Conservation (phyloP, 2,797 vertebrate genomes). For the Tapera naevia region DNA sequence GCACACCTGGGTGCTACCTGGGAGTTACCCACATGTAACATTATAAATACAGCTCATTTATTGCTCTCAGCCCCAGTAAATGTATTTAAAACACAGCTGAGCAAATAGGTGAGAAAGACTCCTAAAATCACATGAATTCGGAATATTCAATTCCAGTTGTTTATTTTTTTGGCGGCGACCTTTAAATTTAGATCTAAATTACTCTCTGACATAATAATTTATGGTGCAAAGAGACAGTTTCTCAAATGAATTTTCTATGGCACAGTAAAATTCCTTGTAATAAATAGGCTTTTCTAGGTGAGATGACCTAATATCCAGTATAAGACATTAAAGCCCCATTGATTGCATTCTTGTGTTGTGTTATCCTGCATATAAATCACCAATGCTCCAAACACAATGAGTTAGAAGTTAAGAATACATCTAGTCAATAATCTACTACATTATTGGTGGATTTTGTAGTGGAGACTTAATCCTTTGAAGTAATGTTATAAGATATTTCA, state of each 20-base stretch:
- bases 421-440: not conserved
- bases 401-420: not conserved
- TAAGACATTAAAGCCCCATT: rapidly evolving
- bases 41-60: not conserved
- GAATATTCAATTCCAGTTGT: not conserved
- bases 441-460: not conserved
- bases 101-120: not conserved
- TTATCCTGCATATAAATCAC: not conserved
- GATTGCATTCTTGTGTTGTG: not conserved
- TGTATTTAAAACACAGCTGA: not conserved
- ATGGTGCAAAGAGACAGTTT: not conserved
- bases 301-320: not conserved
- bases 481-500: not conserved
- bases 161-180: rapidly evolving
- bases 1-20: not conserved
- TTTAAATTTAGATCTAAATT: not conserved
- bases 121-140: not conserved
- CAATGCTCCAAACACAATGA: not conserved
- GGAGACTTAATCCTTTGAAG: not conserved
- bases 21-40: not conserved
- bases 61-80: not conserved
- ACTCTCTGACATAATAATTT: not conserved
- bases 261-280: not conserved
- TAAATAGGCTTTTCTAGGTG: not conserved
- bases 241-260: not conserved